Conservation (phyloP, 2,888 invertebrate species). For the Polydrusus tereticollis region DNA sequence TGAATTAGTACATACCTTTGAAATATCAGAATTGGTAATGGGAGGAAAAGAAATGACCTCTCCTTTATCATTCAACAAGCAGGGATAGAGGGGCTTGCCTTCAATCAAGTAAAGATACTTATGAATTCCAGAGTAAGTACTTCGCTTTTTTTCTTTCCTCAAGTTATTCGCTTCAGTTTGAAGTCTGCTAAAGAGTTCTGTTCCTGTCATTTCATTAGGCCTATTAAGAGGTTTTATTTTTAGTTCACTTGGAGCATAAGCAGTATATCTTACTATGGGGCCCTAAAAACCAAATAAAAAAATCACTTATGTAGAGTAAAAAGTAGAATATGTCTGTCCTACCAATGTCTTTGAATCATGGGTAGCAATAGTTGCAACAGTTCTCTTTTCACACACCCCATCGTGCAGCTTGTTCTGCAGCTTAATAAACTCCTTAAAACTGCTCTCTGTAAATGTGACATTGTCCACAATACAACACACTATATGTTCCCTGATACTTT, state of each 20-base stretch:
- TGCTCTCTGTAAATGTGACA: constrained; percentile 73
- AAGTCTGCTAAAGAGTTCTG: constrained; percentile 77
- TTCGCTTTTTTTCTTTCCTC: constrained; percentile 87
- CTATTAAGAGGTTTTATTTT: constrained; percentile 77
- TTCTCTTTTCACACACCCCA: constrained; percentile 82
- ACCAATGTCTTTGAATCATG: constrained; percentile 80
- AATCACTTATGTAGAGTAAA: background rate
- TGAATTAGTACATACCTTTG: constrained; percentile 78
- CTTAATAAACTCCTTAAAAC: constrained; percentile 81
- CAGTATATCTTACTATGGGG: constrained; percentile 76
- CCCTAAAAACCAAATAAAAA: constrained; percentile 49
- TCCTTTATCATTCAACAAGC: constrained; percentile 74
- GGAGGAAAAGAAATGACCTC: constrained; percentile 88
- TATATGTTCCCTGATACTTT: constrained; percentile 77
- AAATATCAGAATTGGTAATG: constrained; percentile 85
- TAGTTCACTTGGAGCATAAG: constrained; percentile 74
- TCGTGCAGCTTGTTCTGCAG: constrained; percentile 84
- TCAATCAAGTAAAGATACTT: constrained; percentile 86
- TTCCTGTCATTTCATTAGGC: constrained; percentile 73
- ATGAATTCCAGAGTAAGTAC: constrained; percentile 85
- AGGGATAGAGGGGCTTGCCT: constrained; percentile 81
- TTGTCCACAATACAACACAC: constrained; percentile 79
- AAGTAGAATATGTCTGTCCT: constrained; percentile 38
- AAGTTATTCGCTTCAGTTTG: constrained; percentile 82
- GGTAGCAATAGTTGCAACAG: constrained; percentile 85